These are phyloP conservation scores for Drosophila paramelanica DNA, from an alignment of 2,888 invertebrate species.

Conservation along the genomic window DNA sequence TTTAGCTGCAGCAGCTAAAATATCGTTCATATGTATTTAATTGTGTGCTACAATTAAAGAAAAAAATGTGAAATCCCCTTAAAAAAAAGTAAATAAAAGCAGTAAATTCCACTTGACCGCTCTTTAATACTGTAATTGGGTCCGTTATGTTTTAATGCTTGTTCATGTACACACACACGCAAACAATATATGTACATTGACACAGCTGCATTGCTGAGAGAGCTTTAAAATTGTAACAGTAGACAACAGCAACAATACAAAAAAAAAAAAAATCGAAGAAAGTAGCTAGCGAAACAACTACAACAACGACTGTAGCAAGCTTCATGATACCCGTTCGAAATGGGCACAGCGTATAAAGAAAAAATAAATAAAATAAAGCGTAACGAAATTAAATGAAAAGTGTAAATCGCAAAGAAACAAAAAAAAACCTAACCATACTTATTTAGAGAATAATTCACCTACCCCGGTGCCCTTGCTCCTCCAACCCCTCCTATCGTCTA, in stretches of 20 bases:
- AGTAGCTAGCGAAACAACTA: conserved; percentile 69
- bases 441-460: conserved; percentile 44
- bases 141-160: conserved; percentile 77
- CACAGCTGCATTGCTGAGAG: conserved; percentile 68
- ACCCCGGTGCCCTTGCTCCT: conserved; percentile 1
- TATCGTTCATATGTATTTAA: conserved; percentile 15
- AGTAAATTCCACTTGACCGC: conserved; percentile 66
- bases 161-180: conserved; percentile 47
- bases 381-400: conserved; percentile 77
- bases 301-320: conserved; percentile 68
- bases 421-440: conserved; percentile 74
- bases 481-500: conserved; percentile 4
- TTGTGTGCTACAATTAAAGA: conserved; percentile 50
- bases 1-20: conserved; percentile 13
- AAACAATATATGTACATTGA: conserved; percentile 46
- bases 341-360: conserved; percentile 64
- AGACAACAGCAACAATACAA: conserved; percentile 50
- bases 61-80: conserved; percentile 61
- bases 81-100: conserved; percentile 29
- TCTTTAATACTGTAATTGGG: conserved; percentile 75
- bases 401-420: conserved; percentile 63
- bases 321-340: conserved; percentile 69
- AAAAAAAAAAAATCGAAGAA: conserved; percentile 70
- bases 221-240: conserved; percentile 75
- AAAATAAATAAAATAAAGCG: conserved; percentile 48